A percentile compares a stretch with the other conserved stretches of the same genome.
Evolutionary conservation across 1,140 invertebrate species (phyloP).

Genomic region (Trichonephila clavipes): DNA sequence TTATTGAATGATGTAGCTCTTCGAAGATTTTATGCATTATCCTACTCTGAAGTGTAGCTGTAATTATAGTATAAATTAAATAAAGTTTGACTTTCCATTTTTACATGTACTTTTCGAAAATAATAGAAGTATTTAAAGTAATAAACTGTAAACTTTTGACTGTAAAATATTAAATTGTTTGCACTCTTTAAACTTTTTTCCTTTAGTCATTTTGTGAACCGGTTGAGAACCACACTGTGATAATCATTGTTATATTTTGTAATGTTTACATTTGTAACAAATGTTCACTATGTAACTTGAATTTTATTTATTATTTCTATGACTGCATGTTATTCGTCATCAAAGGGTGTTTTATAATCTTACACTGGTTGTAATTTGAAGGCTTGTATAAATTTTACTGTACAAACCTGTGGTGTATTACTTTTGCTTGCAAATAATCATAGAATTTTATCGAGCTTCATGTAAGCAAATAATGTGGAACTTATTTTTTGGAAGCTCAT

Average conservation of each 20-base stretch:
- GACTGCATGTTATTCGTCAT: background rate
- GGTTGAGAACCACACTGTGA: slow-evolving; percentile 2
- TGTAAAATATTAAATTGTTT: too few species aligned
- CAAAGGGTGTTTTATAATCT: background rate
- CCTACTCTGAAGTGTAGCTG: too few species aligned
- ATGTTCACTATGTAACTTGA: background rate
- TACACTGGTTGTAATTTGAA: background rate
- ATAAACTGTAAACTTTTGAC: too few species aligned
- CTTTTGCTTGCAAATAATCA: slow-evolving; percentile 21
- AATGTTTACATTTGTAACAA: slow-evolving; percentile 6
- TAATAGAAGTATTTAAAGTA: too few species aligned
- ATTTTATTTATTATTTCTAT: background rate
- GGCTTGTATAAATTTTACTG: background rate
- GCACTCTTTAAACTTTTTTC: too few species aligned
- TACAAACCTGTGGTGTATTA: background rate
- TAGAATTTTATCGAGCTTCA: background rate
- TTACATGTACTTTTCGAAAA: too few species aligned
- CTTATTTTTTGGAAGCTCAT: background rate
- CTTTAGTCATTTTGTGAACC: background rate
- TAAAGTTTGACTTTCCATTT: too few species aligned
- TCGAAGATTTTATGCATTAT: too few species aligned
- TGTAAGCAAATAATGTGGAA: slow-evolving; percentile 2
- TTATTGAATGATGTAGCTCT: too few species aligned
- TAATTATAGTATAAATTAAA: too few species aligned
- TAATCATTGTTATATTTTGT: background rate